These are phyloP conservation scores for Anguilla obscura DNA, from an alignment of 2,797 vertebrate species.

Conservation along the genomic window DNA sequence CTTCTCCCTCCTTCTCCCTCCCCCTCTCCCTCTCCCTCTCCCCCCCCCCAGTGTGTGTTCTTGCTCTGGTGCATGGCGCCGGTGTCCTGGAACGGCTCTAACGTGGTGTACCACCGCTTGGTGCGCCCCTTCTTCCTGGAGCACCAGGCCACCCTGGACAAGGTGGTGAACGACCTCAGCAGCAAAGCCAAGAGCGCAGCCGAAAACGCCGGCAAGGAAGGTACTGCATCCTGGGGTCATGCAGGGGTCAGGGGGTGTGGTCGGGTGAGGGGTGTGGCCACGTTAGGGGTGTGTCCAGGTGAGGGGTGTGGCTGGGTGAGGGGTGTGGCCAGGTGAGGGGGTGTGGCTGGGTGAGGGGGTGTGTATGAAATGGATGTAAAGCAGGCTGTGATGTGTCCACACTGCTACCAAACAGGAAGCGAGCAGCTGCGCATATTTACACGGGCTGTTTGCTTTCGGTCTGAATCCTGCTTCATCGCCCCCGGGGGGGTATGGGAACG, in stretches of 20 bases:
- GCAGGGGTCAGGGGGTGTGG: neutral
- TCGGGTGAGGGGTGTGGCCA: neutral
- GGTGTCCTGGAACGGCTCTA: slow-evolving; percentile 87
- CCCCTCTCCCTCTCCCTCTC: neutral
- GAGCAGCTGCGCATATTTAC: neutral
- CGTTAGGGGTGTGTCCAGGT: no score
- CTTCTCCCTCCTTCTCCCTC: no score
- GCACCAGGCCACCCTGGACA: slow-evolving; percentile 81
- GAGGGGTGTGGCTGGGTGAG: no score
- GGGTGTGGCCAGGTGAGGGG: no score
- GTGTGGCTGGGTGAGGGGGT: no score
- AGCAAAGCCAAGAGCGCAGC: slow-evolving; percentile 73
- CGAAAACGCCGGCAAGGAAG: slow-evolving; percentile 74
- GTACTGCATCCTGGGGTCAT: slow-evolving; percentile 60
- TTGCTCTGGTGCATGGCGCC: slow-evolving; percentile 96
- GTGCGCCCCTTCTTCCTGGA: slow-evolving; percentile 87
- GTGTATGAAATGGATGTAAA: neutral
- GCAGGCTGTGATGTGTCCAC: neutral
- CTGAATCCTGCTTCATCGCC: neutral
- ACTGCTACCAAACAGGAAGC: neutral
- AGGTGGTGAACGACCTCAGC: slow-evolving; percentile 73
- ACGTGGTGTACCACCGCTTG: slow-evolving; percentile 76
- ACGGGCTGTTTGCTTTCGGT: neutral
- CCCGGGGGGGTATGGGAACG: no score
- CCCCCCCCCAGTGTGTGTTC: slow-evolving; percentile 81